A percentile compares a stretch with the other conserved stretches of the same genome.
These are phyloP conservation scores for Naso thynnoides DNA, from an alignment of 2,797 vertebrate species.

Conservation along the genomic window DNA sequence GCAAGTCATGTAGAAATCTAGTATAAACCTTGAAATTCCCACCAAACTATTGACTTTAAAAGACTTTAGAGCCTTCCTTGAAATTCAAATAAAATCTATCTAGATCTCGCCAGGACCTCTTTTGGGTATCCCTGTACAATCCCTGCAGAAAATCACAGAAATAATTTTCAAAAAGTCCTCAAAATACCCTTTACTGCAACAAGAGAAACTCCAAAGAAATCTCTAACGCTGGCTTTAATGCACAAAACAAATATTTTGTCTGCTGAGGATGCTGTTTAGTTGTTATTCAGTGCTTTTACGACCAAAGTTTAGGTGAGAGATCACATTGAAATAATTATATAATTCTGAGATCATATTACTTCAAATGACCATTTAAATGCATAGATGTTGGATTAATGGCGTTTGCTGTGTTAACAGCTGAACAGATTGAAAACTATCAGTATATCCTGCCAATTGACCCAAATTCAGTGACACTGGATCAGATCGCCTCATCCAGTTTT, in stretches of 20 bases:
- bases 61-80: not conserved
- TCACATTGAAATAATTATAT: not conserved
- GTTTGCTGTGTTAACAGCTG: not conserved
- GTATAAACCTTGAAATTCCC: not conserved
- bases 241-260: not conserved
- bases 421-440: constrained; percentile 1
- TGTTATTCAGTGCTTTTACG: not conserved
- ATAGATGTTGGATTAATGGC: not conserved
- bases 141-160: not conserved
- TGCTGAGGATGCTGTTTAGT: not conserved
- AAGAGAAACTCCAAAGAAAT: not conserved
- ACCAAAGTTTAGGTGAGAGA: not conserved
- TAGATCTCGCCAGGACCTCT: not conserved
- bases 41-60: not conserved
- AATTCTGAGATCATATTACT: not conserved
- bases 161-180: not conserved
- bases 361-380: not conserved
- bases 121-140: not conserved
- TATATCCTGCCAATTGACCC: not conserved
- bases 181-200: not conserved
- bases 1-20: not conserved
- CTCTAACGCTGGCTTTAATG: not conserved
- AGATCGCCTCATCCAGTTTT: constrained; percentile 31
- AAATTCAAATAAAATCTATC: not conserved
- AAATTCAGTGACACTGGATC: not conserved